Conservation (phyloP, 2,888 invertebrate genomes). For the Crossocerus cetratus region DNA sequence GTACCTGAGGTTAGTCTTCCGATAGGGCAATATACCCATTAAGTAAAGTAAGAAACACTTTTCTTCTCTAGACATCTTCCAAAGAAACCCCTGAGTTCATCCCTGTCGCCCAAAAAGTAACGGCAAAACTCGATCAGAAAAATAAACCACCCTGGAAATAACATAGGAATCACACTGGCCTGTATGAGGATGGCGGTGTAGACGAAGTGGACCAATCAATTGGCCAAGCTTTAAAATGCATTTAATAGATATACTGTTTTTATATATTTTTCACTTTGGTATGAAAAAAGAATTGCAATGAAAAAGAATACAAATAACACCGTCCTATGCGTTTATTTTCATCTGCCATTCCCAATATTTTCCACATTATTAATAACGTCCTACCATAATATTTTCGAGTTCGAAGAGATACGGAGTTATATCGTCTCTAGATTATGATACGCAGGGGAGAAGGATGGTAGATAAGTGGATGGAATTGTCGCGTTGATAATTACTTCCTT, state of each 20-base stretch:
- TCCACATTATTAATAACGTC: neutral
- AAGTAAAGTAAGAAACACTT: neutral
- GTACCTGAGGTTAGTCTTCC: conserved; percentile 59
- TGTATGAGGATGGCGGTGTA: conserved; percentile 49
- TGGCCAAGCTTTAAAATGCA: conserved; percentile 35
- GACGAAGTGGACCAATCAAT: conserved; percentile 61
- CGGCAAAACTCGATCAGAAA: conserved; percentile 60
- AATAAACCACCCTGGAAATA: conserved; percentile 76
- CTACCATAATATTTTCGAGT: neutral
- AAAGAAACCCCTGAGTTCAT: conserved; percentile 68
- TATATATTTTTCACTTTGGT: conserved; percentile 33
- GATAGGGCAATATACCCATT: neutral
- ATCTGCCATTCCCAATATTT: too few relatives aligned
- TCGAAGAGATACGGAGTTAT: conserved; percentile 2
- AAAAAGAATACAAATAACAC: conserved; percentile 16
- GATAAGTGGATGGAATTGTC: conserved; percentile 51
- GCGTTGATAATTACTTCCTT: neutral
- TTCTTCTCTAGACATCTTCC: conserved; percentile 56
- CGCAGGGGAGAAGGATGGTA: conserved; percentile 66
- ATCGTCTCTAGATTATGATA: conserved; percentile 8
- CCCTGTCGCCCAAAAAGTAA: conserved; percentile 64
- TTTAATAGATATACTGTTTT: conserved; percentile 42
- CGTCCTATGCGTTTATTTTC: too few relatives aligned
- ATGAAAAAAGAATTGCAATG: conserved; percentile 35
- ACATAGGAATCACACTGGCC: conserved; percentile 43